Base-by-base conservation (phyloP, 64 coral and sea anemone genomes). In the Dendrophyllia cribrosa region DNA sequence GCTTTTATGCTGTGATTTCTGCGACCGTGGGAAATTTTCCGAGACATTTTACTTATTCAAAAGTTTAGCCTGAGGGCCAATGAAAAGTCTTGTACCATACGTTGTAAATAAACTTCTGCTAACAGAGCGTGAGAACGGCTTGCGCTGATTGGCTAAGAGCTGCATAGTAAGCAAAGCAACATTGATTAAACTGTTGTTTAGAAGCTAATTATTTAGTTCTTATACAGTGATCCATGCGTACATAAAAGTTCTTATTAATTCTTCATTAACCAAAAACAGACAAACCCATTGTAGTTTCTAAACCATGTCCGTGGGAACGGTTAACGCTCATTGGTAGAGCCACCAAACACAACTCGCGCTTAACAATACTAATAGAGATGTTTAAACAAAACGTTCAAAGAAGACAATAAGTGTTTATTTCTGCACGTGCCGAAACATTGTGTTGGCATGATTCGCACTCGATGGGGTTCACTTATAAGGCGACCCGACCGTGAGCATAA, bases 21-120 rank as follows among this genome's bases (percentile, higher is more conserved):
- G 26, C 55, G 83, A 93, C 64, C 84, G 92, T 94, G 92, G 77
- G 86, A 94, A 94, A 94, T 84, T 94, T 82, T 74, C 56, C 51
- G 66, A 79, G 68, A 65, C 59, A 67, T 74, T 89, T 43, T 64
- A 60, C 87, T 79, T 34, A 89, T 81, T 84, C 59, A 74, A 80
- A 71, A 81, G 77, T 93, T 78, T 73, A 67, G n/a, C 46, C 70
- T 3, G 4, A 19, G 61, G 49, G 70, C 92, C 92, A 94, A 94
- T 94, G 77, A 75, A 77, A 84, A 51, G 23, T 46, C 77, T 20
- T 59, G 75, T 16, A 60, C 76, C 15, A 67, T 89, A 21, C 74
- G 48, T 56, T 80, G 68, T 83, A 85, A 73, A 73, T 66, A 89
- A 94, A 89, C 88, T 60, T 66, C 12, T 58, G 59, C 53, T n/a